Percentiles rank a stretch among this genome's conserved stretches.
Evolutionary conservation across 2,888 invertebrate species (phyloP).

Genomic region (Villa cingulata): DNA sequence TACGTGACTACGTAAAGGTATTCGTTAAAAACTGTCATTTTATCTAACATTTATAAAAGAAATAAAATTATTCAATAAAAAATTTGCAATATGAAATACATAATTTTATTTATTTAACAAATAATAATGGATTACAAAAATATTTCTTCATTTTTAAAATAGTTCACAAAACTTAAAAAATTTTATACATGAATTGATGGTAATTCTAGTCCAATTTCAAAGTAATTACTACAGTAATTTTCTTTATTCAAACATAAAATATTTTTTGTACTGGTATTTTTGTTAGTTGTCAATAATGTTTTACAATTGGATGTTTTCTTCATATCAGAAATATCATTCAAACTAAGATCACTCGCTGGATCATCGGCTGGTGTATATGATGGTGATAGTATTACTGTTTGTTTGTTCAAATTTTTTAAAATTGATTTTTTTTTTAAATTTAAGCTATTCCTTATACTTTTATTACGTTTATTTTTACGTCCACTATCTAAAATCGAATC

Average conservation of each 20-base stretch:
- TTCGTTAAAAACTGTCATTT: no score
- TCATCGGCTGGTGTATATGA: constrained; percentile 34
- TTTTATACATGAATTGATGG: constrained; percentile 30
- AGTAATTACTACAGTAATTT: no score
- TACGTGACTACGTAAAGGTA: no score
- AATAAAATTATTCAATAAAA: no score
- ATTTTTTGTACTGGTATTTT: background rate
- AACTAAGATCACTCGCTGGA: constrained; percentile 33
- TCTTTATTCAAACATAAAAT: no score
- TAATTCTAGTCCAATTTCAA: constrained; percentile 31
- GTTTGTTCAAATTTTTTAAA: constrained; percentile 22
- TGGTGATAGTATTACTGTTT: constrained; percentile 23
- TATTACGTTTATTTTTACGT: constrained; percentile 25
- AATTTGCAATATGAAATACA: no score
- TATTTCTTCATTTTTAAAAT: no score
- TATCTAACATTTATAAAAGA: no score
- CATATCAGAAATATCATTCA: constrained; percentile 13
- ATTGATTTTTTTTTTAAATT: constrained; percentile 28
- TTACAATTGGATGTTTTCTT: background rate
- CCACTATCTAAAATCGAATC: constrained; percentile 35
- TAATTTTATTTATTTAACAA: no score
- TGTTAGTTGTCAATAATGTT: background rate
- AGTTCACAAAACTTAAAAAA: no score
- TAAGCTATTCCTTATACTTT: constrained; percentile 25
- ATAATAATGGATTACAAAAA: no score